Evolutionary conservation across 2,113 vertebrate species (phyloP).

Genomic region (Elaphurus davidianus): DNA sequence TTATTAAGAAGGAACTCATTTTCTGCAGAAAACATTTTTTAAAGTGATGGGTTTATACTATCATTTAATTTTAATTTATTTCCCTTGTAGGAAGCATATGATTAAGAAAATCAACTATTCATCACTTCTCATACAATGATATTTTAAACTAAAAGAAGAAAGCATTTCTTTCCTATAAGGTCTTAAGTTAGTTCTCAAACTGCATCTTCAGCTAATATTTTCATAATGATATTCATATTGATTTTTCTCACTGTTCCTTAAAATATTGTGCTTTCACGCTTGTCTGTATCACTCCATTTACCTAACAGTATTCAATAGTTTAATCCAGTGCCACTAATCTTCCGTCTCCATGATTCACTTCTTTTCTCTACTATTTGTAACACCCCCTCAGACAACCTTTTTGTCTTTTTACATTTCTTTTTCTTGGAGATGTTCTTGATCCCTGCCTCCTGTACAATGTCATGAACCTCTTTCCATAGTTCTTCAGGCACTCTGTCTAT

Average conservation of each 20-base stretch:
- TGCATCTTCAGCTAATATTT: background rate
- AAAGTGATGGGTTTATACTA: background rate
- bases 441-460: background rate
- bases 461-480: background rate
- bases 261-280: background rate
- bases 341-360: background rate
- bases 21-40: background rate
- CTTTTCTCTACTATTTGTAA: background rate
- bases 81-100: background rate
- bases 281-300: background rate
- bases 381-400: accelerated
- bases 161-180: background rate
- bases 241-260: background rate
- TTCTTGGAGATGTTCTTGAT: background rate
- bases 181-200: background rate
- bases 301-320: background rate
- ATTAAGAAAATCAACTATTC: background rate
- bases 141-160: background rate
- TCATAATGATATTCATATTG: background rate
- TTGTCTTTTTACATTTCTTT: background rate
- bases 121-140: background rate
- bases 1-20: background rate
- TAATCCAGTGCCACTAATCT: background rate
- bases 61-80: background rate
- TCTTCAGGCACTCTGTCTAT: background rate